phyloP scores from a whole-genome alignment of 2,888 invertebrate genomes.

The Cerceris rybyensis region DNA sequence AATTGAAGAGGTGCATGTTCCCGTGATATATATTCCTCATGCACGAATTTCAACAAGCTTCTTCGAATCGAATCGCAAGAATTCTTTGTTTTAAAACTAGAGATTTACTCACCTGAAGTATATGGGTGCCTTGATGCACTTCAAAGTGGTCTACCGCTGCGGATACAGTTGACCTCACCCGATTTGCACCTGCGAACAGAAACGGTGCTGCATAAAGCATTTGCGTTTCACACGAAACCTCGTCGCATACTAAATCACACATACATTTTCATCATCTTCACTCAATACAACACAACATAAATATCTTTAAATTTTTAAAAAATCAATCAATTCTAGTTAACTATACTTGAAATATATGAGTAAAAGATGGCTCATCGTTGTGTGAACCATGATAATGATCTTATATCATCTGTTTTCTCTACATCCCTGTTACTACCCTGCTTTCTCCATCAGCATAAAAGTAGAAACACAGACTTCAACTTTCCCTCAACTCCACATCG shows the following conservation, averaged over 20 bases:
- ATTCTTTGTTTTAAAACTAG: background rate
- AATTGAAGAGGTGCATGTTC: background rate
- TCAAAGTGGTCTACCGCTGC: slow-evolving; percentile 96
- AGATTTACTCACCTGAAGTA: slow-evolving; percentile 91
- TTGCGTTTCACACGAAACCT: too few species aligned
- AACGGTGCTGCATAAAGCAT: background rate
- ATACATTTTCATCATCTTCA: background rate
- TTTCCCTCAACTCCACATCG: too few species aligned
- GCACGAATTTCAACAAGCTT: background rate
- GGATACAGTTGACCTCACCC: slow-evolving; percentile 87
- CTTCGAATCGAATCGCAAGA: background rate
- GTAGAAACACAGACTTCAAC: too few species aligned
- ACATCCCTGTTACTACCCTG: too few species aligned
- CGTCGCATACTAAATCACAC: background rate
- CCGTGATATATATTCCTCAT: background rate
- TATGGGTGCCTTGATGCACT: slow-evolving; percentile 98
- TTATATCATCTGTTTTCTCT: too few species aligned
- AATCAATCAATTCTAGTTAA: too few species aligned
- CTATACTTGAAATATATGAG: too few species aligned
- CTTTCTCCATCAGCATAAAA: too few species aligned
- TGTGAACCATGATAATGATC: too few species aligned
- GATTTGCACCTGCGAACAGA: slow-evolving; percentile 87
- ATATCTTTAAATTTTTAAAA: too few species aligned
- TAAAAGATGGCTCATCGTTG: too few species aligned
- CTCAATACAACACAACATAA: too few species aligned